These are phyloP conservation scores for Cyphomyrus plagiostoma DNA, from an alignment of 2,113 vertebrate genomes.

Conservation along the genomic window DNA sequence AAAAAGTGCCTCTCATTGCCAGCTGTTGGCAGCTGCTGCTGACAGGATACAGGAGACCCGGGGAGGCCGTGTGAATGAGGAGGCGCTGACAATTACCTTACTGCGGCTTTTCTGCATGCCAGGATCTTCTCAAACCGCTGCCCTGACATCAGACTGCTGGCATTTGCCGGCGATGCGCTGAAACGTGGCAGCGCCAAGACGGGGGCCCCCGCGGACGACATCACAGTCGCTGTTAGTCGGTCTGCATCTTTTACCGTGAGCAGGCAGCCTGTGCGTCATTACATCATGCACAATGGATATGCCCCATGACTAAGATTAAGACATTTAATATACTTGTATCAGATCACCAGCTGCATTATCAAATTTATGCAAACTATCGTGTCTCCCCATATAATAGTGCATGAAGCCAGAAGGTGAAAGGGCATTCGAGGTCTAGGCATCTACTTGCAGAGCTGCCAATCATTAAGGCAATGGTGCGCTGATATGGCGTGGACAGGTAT, in stretches of 20 bases:
- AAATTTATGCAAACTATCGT: background rate
- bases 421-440: conserved; percentile 46
- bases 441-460: conserved; percentile 67
- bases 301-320: background rate
- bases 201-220: background rate
- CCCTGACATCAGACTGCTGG: conserved; percentile 18
- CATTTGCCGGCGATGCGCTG: background rate
- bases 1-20: background rate
- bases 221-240: background rate
- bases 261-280: background rate
- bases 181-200: background rate
- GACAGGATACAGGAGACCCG: conserved; percentile 13
- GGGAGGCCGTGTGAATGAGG: conserved; percentile 19
- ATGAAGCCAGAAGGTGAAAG: conserved; percentile 3
- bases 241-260: background rate
- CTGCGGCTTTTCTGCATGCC: conserved; percentile 2
- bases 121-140: conserved; percentile 23
- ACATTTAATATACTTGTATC: background rate
- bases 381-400: background rate
- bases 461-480: conserved; percentile 54
- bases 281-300: background rate
- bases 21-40: conserved; percentile 15
- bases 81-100: conserved; percentile 12
- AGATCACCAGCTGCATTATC: background rate
- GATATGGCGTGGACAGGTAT: conserved; percentile 60